Percentiles rank a stretch among this genome's conserved stretches.
Conservation (phyloP, 1,140 invertebrate species). For the Hyposmocoma kahamanoa region DNA sequence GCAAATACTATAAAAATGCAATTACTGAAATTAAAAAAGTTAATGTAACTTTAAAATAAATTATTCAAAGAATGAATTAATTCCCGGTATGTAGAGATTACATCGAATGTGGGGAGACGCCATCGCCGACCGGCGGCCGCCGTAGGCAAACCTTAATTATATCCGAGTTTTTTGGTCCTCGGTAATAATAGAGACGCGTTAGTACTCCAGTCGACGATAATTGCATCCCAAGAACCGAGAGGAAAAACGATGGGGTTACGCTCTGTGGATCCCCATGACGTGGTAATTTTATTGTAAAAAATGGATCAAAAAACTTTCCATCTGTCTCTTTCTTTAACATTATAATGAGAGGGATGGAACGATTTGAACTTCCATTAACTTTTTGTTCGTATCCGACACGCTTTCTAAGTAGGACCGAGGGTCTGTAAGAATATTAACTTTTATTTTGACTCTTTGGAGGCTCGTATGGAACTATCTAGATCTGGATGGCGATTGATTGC, state of each 20-base stretch:
- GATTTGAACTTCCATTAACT: slow-evolving; percentile 34
- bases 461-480: neutral
- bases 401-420: slow-evolving; percentile 15
- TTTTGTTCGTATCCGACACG: slow-evolving; percentile 27
- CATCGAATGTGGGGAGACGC: too few species aligned
- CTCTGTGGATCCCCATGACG: slow-evolving; percentile 39
- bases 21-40: too few species aligned
- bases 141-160: too few species aligned
- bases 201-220: slow-evolving; percentile 30
- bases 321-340: slow-evolving; percentile 20
- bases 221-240: slow-evolving; percentile 46
- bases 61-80: too few species aligned
- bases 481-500: neutral
- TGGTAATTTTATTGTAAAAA: slow-evolving; percentile 33
- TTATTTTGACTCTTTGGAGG: neutral
- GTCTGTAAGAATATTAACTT: neutral
- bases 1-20: too few species aligned
- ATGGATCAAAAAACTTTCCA: slow-evolving; percentile 10
- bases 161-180: slow-evolving; percentile 29
- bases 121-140: too few species aligned
- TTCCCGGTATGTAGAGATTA: too few species aligned
- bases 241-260: slow-evolving; percentile 44
- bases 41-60: too few species aligned
- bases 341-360: slow-evolving; percentile 23
- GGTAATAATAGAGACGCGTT: slow-evolving; percentile 27